Evolutionary conservation across 1,140 invertebrate species (phyloP).

Genomic region (Monochamus saltuarius): DNA sequence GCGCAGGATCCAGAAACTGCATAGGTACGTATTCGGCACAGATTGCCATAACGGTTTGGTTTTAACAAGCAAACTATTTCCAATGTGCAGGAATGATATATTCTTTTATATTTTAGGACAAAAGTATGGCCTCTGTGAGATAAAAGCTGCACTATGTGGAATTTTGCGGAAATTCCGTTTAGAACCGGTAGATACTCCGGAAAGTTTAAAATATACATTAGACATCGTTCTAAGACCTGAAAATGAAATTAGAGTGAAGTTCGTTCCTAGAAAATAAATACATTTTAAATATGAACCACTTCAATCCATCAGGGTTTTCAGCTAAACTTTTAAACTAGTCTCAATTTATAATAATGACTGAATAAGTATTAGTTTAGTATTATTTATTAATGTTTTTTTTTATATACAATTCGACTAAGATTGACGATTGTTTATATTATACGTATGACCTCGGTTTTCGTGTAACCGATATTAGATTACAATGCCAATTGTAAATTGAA

Average conservation of each 20-base stretch:
- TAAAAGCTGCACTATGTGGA: conserved; percentile 67
- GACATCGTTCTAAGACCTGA: conserved; percentile 51
- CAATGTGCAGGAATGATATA: too few species aligned
- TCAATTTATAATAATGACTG: too few species aligned
- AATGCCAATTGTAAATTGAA: too few species aligned
- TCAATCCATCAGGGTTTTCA: too few species aligned
- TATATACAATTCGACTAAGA: too few species aligned
- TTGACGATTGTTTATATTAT: too few species aligned
- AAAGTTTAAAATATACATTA: conserved; percentile 34
- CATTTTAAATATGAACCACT: too few species aligned
- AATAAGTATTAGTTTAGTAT: too few species aligned
- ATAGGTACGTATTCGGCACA: conserved; percentile 52
- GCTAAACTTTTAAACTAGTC: too few species aligned
- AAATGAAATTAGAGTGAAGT: conserved; percentile 46
- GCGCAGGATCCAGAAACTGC: conserved; percentile 66
- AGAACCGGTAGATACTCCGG: conserved; percentile 34
- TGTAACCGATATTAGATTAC: too few species aligned
- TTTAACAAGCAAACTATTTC: neutral
- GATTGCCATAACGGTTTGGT: neutral
- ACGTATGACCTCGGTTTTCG: too few species aligned
- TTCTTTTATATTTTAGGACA: conserved; percentile 57
- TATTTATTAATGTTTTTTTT: too few species aligned
- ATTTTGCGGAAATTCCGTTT: conserved; percentile 66
- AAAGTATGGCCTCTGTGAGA: conserved; percentile 76
- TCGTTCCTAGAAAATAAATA: conserved; percentile 13